Percentiles rank a stretch among this genome's conserved stretches.
Conservation (phyloP, 2,113 vertebrate genomes). For the Elephantulus edwardii region DNA sequence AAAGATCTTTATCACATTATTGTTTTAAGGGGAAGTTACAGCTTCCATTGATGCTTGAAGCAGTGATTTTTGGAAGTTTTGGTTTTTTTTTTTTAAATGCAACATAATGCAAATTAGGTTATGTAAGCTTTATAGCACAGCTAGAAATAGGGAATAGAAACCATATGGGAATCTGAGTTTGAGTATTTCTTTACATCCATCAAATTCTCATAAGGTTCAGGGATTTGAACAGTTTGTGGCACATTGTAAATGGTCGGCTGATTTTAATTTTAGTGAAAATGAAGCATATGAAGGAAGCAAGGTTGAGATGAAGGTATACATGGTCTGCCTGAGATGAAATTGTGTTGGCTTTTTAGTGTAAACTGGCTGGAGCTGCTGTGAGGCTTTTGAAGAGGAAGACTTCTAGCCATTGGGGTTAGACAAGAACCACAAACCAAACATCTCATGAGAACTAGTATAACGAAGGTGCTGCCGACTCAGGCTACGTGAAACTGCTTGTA, state of each 20-base stretch:
- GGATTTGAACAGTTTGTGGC: neutral
- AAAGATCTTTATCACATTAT: constrained; percentile 53
- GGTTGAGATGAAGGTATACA: neutral
- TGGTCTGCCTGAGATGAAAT: neutral
- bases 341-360: neutral
- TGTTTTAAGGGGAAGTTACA: constrained; percentile 58
- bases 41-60: constrained; percentile 69
- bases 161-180: constrained; percentile 44
- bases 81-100: constrained; percentile 58
- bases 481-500: neutral
- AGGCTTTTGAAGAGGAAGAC: neutral
- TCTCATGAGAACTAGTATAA: neutral
- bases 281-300: neutral
- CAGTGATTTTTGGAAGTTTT: constrained; percentile 60
- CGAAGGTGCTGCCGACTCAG: neutral
- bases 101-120: constrained; percentile 63
- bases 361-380: neutral
- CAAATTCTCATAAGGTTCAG: neutral
- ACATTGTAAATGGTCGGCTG: neutral
- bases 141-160: constrained; percentile 58
- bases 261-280: neutral
- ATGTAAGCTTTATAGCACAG: constrained; percentile 66
- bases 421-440: neutral
- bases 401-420: neutral
- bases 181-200: constrained; percentile 26